Percentiles rank a stretch among this genome's conserved stretches.
Conservation (phyloP, 2,888 invertebrate species). For the Pterobdella sp. region DNA sequence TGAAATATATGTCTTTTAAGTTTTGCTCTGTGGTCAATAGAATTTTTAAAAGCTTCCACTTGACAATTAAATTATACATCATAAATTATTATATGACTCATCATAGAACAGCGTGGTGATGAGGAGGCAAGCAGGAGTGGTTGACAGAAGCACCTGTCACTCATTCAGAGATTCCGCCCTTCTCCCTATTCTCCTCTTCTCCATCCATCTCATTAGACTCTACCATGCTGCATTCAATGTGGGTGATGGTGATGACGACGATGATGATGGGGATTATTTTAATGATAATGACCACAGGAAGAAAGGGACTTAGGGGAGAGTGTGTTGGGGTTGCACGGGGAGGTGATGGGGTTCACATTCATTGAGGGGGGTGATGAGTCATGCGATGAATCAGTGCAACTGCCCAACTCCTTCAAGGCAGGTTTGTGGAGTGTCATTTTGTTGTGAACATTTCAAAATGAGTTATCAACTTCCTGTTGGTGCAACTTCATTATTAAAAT, state of each 20-base stretch:
- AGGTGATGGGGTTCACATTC: not conserved
- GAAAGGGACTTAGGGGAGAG: not conserved
- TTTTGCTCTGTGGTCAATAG: too few species aligned
- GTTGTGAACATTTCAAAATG: not conserved
- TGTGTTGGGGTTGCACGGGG: not conserved
- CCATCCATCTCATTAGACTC: not conserved
- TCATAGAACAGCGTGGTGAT: not conserved
- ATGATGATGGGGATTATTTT: not conserved
- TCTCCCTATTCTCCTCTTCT: not conserved
- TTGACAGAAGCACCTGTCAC: conserved; percentile 3
- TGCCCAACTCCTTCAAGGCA: not conserved
- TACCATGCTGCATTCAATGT: not conserved
- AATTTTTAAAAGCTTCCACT: too few species aligned
- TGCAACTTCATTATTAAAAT: not conserved
- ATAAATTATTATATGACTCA: too few species aligned
- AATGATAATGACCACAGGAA: not conserved
- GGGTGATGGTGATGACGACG: not conserved
- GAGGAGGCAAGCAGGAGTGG: not conserved
- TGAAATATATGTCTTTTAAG: too few species aligned
- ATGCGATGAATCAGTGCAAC: not conserved
- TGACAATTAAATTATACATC: too few species aligned
- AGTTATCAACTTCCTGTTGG: not conserved
- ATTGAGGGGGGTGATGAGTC: conserved; percentile 9
- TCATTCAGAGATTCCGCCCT: not conserved
- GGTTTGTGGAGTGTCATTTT: not conserved